Evolutionary conservation across 2,113 vertebrate genomes (phyloP), one percentile per base, ranked within the genome.

Genomic region (Apeltes quadracus): DNA sequence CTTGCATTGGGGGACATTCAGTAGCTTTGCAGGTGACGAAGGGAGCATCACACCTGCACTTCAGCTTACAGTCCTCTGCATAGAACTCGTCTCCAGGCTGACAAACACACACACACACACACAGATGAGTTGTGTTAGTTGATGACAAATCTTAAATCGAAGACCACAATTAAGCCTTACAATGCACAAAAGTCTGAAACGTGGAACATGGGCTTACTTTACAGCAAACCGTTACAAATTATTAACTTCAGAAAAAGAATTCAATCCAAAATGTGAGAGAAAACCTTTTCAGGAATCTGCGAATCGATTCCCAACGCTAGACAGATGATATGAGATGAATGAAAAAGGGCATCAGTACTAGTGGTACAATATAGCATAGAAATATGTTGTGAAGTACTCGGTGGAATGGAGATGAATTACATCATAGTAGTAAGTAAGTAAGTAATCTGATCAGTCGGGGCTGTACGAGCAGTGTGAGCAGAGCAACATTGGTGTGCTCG

Each of bases 81-180:
- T 90, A 93, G 69, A 93, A 94, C 78, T 94, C 89, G 15, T 93
- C 86, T 53, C 89, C 94, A 25, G 89, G 73, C 92, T 94, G 71
- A 71, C 29, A 81, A 18, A 75, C 27, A 84, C 29, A 75, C 7
- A 69, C 12, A 25, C 18, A 55, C 14, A 68, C 29, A 32, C 29
- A 32, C 29, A 32, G 3, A 32, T 5, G 29, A 59, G 43, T 11
- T 54, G 13, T 7, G 38, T 69, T 57, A 57, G 20, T n/a, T 34
- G 27, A 20, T 20, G 41, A 54, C 10, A 8, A 23, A 34, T 14
- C n/a, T 25, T 22, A 12, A 16, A 38, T 64, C 34, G 23, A 39
- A 41, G 18, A 29, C 29, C 18, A 12, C 11, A 5, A 57, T 58
- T 1, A 22, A 34, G 5, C 56, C 56, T 58, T 20, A 22, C 32